A percentile compares a stretch with the other conserved stretches of the same genome.
phyloP scores from a whole-genome alignment of 2,888 invertebrate genomes.

The Tanypteryx hageni region DNA sequence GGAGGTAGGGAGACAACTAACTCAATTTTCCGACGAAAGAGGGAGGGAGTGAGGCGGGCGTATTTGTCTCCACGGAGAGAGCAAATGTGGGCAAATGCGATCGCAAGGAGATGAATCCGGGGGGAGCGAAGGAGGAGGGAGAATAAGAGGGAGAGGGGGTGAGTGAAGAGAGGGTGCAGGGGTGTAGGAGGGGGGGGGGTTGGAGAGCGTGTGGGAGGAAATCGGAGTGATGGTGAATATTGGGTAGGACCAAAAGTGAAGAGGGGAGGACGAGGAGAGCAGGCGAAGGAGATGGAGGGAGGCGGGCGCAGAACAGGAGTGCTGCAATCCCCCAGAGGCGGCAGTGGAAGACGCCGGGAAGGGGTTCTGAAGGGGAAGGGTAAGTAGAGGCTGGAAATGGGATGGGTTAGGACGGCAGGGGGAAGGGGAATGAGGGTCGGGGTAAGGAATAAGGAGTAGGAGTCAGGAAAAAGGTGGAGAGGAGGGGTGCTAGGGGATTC shows the following conservation, averaged over 20 bases:
- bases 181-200: neutral
- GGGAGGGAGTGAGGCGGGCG: slow-evolving; percentile 9
- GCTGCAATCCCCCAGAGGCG: neutral
- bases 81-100: neutral
- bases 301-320: neutral
- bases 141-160: neutral
- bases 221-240: no score
- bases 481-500: slow-evolving; percentile 21
- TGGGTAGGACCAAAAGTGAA: neutral
- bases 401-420: neutral
- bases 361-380: neutral
- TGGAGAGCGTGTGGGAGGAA: neutral
- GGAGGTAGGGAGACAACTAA: slow-evolving; percentile 49
- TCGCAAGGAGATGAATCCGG: neutral
- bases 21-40: slow-evolving; percentile 57
- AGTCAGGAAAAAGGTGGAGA: neutral
- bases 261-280: neutral
- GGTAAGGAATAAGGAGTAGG: neutral
- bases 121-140: neutral
- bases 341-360: neutral
- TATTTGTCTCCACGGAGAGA: slow-evolving; percentile 25
- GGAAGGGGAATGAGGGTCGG: neutral
- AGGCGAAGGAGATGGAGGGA: neutral
- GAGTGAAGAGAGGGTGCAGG: neutral
- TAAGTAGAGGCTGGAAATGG: neutral